Conservation (phyloP, 2,888 invertebrate species). For the Neoscelio sp. region DNA sequence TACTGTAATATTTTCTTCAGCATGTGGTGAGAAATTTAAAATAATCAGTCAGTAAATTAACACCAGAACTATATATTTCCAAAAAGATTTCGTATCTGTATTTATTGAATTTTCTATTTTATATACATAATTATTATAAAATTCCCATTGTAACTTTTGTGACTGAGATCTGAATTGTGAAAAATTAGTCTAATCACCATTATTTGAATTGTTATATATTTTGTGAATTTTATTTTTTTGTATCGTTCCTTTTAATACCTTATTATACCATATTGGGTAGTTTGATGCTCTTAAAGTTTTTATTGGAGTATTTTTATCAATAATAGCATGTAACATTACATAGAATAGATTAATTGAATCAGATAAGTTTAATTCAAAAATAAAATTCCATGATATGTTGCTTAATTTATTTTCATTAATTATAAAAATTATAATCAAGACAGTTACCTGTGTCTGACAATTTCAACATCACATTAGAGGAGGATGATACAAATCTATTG, state of each 20-base stretch:
- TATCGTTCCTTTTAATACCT: neutral
- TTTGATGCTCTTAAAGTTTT: neutral
- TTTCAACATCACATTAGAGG: neutral
- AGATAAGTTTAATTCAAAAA: neutral
- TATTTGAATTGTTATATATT: neutral
- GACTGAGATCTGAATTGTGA: neutral
- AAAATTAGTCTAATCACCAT: neutral
- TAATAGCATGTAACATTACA: neutral
- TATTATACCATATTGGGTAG: neutral
- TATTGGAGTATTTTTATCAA: neutral
- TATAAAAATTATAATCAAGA: neutral
- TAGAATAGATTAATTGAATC: neutral
- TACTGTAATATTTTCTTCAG: too few relatives aligned
- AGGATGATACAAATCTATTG: neutral
- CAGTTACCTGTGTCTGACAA: neutral
- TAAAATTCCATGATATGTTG: neutral
- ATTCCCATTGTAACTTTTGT: slow-evolving; percentile 3
- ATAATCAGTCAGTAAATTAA: neutral
- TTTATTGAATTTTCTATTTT: slow-evolving; percentile 5
- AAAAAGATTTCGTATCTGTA: neutral
- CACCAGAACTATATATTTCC: neutral
- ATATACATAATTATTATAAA: neutral
- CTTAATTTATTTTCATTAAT: neutral
- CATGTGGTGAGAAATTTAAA: neutral
- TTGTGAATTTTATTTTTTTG: neutral